phyloP scores from a whole-genome alignment of 2,113 vertebrate genomes.

The Vombatus ursinus region DNA sequence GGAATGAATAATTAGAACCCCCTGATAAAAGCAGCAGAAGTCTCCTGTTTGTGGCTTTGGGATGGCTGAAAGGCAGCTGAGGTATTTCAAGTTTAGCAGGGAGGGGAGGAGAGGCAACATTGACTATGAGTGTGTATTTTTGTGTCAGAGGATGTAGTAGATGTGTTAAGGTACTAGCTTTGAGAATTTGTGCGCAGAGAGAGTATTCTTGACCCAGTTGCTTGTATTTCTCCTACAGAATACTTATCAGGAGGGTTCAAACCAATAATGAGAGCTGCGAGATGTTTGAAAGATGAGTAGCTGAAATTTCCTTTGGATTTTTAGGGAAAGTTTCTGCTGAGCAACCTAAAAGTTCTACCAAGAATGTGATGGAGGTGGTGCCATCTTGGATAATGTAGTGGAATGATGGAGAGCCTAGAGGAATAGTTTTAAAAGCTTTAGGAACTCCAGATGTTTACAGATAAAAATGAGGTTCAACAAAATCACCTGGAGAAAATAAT shows the following conservation, averaged over 20 bases:
- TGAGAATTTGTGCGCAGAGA: neutral
- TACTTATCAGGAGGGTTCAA: neutral
- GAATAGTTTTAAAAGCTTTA: neutral
- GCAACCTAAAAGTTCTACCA: neutral
- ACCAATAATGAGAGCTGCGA: neutral
- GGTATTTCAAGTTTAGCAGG: neutral
- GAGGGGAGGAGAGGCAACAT: neutral
- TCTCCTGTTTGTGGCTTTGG: neutral
- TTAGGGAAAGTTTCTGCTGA: neutral
- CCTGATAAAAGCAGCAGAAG: neutral
- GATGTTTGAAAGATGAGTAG: neutral
- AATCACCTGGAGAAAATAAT: neutral
- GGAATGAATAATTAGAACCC: neutral
- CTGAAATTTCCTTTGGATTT: neutral
- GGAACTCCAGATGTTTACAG: neutral
- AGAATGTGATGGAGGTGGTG: neutral
- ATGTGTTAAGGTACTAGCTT: neutral
- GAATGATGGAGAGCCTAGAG: neutral
- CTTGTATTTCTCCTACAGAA: neutral
- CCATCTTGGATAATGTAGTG: neutral
- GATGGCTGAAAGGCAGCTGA: neutral
- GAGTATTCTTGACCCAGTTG: neutral
- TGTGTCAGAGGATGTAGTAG: neutral
- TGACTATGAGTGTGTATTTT: neutral
- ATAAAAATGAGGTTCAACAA: neutral